Evolutionary conservation across 2,113 vertebrate genomes (phyloP).

Genomic region (Clarias gariepinus): DNA sequence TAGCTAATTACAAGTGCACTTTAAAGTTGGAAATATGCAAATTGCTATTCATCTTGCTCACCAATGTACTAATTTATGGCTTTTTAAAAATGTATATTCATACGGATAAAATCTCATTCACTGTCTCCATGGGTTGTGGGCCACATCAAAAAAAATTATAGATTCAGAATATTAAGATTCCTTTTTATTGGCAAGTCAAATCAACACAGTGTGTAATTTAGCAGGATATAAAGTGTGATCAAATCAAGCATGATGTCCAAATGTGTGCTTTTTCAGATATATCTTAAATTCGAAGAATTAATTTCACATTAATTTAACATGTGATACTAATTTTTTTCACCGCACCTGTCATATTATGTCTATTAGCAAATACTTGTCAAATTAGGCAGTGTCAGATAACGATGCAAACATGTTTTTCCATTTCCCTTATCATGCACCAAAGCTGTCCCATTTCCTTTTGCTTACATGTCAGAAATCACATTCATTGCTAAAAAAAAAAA

Average conservation of each 20-base stretch:
- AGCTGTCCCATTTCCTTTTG: not conserved
- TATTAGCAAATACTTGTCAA: constrained; percentile 30
- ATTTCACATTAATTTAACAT: constrained; percentile 32
- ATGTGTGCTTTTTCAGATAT: constrained; percentile 24
- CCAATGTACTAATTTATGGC: constrained; percentile 64
- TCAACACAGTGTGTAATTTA: constrained; percentile 40
- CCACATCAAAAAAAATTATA: constrained; percentile 51
- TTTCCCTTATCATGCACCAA: not conserved
- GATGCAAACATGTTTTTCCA: constrained; percentile 9
- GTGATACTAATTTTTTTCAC: not conserved
- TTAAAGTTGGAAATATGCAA: constrained; percentile 57
- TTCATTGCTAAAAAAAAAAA: not conserved
- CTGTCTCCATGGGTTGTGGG: constrained; percentile 67
- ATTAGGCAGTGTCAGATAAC: constrained; percentile 9
- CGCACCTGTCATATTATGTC: constrained; percentile 14
- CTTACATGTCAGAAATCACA: not conserved
- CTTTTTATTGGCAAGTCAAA: constrained; percentile 38
- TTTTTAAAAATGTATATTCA: constrained; percentile 68
- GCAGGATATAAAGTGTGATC: constrained; percentile 32
- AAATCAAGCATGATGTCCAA: constrained; percentile 32
- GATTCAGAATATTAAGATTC: constrained; percentile 42
- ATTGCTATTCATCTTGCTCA: constrained; percentile 69
- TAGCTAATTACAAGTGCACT: constrained; percentile 61
- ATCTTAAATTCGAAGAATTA: constrained; percentile 29
- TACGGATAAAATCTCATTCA: constrained; percentile 64